Conservation (phyloP, 64 coral and sea anemone genomes). For the Dendronephthya gigantea region DNA sequence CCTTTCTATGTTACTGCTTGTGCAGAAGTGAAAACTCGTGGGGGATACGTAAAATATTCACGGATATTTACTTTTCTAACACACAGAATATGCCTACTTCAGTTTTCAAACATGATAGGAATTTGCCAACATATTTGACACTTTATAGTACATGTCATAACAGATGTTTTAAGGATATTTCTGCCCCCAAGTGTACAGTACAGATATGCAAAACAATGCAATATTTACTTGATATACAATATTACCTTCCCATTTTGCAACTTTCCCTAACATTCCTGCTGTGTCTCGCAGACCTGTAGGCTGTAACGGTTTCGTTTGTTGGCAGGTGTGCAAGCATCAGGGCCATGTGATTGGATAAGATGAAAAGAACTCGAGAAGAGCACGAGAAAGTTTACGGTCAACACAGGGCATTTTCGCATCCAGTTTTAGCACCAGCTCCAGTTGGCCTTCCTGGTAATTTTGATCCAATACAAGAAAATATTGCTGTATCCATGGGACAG, state of each 20-base stretch:
- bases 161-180: no score
- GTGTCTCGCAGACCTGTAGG: neutral
- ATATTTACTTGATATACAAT: no score
- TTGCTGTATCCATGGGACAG: conserved; percentile 25
- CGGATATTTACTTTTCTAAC: no score
- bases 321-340: neutral
- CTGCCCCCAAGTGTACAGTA: no score
- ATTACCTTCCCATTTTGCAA: neutral
- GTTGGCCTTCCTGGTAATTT: conserved; percentile 33
- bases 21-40: no score
- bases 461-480: conserved; percentile 20
- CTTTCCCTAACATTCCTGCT: neutral
- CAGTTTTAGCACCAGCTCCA: conserved; percentile 40
- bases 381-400: conserved; percentile 42
- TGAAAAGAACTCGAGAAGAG: conserved; percentile 54
- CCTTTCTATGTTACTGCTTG: neutral
- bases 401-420: conserved; percentile 26
- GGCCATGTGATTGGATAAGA: conserved; percentile 15
- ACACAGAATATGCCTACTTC: no score
- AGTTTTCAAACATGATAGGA: no score
- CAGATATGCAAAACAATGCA: no score
- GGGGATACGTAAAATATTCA: no score
- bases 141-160: no score
- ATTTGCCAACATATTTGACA: no score
- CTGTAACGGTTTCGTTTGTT: neutral